phyloP scores from a whole-genome alignment of 2,113 vertebrate genomes.

The Ardeotis arabs region DNA sequence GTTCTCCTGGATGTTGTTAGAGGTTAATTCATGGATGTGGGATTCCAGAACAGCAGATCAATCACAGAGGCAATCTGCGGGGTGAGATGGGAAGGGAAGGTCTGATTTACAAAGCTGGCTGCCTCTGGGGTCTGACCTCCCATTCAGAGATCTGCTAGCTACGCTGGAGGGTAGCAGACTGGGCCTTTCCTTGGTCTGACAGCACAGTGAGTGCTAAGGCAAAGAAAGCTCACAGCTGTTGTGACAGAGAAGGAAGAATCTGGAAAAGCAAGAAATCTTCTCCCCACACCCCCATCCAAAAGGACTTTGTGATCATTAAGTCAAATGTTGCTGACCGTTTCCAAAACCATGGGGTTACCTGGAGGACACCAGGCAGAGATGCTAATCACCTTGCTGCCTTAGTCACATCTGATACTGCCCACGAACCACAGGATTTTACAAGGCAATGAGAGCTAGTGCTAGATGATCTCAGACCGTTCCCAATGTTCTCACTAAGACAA shows the following conservation, averaged over 20 bases:
- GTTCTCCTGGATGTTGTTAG: not conserved
- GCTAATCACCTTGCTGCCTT: not conserved
- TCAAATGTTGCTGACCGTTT: not conserved
- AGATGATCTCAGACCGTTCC: not conserved
- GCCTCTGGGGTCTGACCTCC: not conserved
- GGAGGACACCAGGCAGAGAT: not conserved
- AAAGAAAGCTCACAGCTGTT: conserved; percentile 7
- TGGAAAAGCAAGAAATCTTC: conserved; percentile 24
- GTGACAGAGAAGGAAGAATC: not conserved
- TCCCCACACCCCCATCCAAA: not conserved
- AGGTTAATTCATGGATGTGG: not conserved
- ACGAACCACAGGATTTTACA: not conserved
- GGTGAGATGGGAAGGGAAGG: not conserved
- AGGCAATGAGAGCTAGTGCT: not conserved
- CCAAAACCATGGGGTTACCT: not conserved
- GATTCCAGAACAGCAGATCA: not conserved
- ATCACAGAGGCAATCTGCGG: not conserved
- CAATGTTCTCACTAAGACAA: not conserved
- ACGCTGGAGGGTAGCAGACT: not conserved
- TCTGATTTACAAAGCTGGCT: not conserved
- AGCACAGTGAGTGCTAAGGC: not conserved
- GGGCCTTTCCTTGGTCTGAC: not conserved
- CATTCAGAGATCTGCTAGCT: not conserved
- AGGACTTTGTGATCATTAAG: conserved; percentile 3
- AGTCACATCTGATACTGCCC: not conserved